Evolutionary conservation across 2,113 vertebrate genomes (phyloP).

Genomic region (Caracal caracal): DNA sequence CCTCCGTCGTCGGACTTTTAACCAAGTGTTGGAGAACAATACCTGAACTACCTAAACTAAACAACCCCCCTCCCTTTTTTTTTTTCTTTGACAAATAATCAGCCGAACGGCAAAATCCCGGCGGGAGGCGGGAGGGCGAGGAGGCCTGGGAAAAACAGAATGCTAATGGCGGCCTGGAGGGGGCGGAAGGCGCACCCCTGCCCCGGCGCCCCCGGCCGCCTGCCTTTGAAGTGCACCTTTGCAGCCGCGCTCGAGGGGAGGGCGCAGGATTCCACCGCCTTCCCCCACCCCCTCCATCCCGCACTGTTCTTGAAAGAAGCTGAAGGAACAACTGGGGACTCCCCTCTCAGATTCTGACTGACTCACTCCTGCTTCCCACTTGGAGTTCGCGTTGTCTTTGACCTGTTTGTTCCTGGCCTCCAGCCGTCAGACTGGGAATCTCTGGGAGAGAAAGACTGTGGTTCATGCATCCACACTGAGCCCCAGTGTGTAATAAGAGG

Average conservation of each 20-base stretch:
- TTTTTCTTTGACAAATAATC: slow-evolving; percentile 11
- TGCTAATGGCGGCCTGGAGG: slow-evolving; percentile 67
- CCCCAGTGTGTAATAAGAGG: neutral
- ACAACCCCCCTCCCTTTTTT: slow-evolving; percentile 25
- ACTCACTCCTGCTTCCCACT: neutral
- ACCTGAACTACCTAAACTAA: slow-evolving; percentile 50
- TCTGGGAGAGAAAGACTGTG: neutral
- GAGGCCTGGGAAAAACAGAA: slow-evolving; percentile 75
- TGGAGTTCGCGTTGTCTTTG: neutral
- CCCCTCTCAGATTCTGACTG: neutral
- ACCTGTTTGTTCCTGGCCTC: neutral
- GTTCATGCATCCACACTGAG: neutral
- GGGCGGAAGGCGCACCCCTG: slow-evolving; percentile 59
- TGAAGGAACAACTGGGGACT: neutral
- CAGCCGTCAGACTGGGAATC: neutral
- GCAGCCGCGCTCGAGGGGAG: neutral
- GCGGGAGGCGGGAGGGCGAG: neutral
- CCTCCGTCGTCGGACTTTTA: neutral
- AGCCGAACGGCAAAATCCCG: slow-evolving; percentile 34
- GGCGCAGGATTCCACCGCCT: neutral
- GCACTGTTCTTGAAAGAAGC: neutral
- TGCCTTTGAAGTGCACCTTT: slow-evolving; percentile 74
- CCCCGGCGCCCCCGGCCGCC: neutral
- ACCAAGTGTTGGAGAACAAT: slow-evolving; percentile 24
- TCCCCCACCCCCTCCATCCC: neutral